A percentile compares a stretch with the other conserved stretches of the same genome.
Conservation (phyloP, 2,797 vertebrate genomes). For the Cossypha niveicapilla region DNA sequence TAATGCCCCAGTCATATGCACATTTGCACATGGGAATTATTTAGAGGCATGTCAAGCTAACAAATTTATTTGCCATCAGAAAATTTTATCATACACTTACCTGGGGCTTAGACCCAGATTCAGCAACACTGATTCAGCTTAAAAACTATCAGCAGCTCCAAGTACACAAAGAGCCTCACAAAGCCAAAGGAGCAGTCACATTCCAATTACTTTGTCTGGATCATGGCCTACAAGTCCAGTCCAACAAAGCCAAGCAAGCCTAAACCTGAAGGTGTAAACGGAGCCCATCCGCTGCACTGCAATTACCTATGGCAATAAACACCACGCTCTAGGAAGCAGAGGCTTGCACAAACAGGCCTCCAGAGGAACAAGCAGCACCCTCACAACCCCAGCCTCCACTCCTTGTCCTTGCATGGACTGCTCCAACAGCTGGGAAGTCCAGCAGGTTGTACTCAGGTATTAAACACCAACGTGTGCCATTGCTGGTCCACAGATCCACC, state of each 20-base stretch:
- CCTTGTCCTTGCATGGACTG: accelerated
- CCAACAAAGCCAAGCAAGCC: slow-evolving; percentile 39
- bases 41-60: background rate
- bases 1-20: background rate
- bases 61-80: background rate
- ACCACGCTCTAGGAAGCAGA: background rate
- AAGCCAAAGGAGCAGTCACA: background rate
- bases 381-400: background rate
- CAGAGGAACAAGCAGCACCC: background rate
- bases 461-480: accelerated
- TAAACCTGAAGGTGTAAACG: background rate
- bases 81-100: background rate
- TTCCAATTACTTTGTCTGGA: background rate
- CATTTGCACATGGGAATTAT: background rate
- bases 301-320: slow-evolving; percentile 23
- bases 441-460: background rate
- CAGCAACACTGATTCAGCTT: background rate
- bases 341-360: slow-evolving; percentile 44
- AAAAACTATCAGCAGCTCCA: background rate
- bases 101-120: background rate
- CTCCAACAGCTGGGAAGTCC: accelerated
- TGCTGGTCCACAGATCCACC: background rate
- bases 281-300: slow-evolving; percentile 3
- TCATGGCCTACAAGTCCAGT: background rate
- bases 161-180: background rate